Conservation (phyloP, 1,140 invertebrate species). For the Drosophila cardini region DNA sequence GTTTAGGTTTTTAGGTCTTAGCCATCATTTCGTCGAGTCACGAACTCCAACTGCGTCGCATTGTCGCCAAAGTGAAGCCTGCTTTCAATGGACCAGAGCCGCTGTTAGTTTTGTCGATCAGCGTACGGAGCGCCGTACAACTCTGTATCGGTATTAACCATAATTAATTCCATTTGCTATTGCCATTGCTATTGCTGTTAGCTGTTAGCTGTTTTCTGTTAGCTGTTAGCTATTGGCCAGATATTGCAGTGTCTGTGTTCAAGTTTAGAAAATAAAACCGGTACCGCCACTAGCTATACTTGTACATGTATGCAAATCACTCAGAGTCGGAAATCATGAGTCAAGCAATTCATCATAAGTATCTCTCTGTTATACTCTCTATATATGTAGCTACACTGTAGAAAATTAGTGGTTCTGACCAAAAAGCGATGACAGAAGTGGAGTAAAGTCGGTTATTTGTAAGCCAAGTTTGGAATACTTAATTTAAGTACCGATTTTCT, state of each 20-base stretch:
- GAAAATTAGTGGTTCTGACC: too few species aligned
- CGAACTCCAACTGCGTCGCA: slow-evolving; percentile 39
- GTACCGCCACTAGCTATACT: slow-evolving; percentile 74
- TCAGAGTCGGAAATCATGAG: slow-evolving; percentile 75
- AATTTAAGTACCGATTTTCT: too few species aligned
- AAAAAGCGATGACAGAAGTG: too few species aligned
- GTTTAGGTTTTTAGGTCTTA: slow-evolving; percentile 70
- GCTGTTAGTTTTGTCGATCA: slow-evolving; percentile 21
- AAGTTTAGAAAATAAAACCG: slow-evolving; percentile 78
- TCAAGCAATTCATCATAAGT: slow-evolving; percentile 72
- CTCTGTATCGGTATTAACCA: too few species aligned
- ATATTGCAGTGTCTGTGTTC: slow-evolving; percentile 37
- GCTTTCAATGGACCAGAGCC: slow-evolving; percentile 13
- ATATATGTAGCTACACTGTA: neutral
- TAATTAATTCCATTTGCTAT: slow-evolving; percentile 53
- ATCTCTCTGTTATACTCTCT: neutral
- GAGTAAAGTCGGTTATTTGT: too few species aligned
- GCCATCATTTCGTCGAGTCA: slow-evolving; percentile 65
- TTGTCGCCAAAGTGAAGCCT: slow-evolving; percentile 16
- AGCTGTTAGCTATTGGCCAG: slow-evolving; percentile 1
- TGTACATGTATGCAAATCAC: slow-evolving; percentile 80
- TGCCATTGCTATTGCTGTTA: slow-evolving; percentile 14
- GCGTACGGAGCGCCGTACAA: slow-evolving; percentile 25
- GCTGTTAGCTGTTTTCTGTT: slow-evolving; percentile 1
- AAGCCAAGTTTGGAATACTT: too few species aligned